Conservation (phyloP, 2,797 vertebrate species). For the Poecilia gillii region DNA sequence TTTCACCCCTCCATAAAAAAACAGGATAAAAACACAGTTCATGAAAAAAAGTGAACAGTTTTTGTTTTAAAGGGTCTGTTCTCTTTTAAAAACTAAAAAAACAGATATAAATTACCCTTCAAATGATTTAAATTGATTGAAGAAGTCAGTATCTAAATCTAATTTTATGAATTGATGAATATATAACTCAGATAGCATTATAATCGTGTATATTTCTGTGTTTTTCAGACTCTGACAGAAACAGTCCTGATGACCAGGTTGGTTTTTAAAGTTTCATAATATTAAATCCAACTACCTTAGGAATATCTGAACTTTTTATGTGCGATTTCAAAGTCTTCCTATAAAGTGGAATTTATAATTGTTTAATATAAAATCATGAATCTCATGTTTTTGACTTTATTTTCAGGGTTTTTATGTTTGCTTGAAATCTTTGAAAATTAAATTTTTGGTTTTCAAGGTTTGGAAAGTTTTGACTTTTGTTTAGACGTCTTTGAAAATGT, state of each 20-base stretch:
- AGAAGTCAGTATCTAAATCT: not conserved
- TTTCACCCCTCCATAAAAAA: not conserved
- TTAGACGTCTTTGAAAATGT: too few species aligned
- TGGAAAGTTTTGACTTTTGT: too few species aligned
- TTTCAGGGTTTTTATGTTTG: too few species aligned
- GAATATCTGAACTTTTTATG: not conserved
- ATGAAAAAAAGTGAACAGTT: not conserved
- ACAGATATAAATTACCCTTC: not conserved
- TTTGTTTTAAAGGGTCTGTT: not conserved
- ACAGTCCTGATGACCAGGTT: conserved; percentile 92
- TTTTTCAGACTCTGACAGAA: conserved; percentile 89
- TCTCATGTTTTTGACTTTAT: not conserved
- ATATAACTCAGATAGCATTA: not conserved
- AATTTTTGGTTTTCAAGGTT: too few species aligned
- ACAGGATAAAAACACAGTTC: not conserved
- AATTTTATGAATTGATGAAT: not conserved
- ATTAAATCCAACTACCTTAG: not conserved
- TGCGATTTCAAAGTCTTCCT: not conserved
- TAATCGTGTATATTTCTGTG: conserved; percentile 17
- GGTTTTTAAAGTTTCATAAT: conserved; percentile 31
- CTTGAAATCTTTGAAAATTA: too few species aligned
- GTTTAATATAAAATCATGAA: not conserved
- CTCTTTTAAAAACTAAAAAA: not conserved
- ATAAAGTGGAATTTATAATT: not conserved
- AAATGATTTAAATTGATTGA: not conserved